A percentile compares a stretch with the other conserved stretches of the same genome.
phyloP scores from a whole-genome alignment of 2,113 vertebrate species.

The Noturus placidus region DNA sequence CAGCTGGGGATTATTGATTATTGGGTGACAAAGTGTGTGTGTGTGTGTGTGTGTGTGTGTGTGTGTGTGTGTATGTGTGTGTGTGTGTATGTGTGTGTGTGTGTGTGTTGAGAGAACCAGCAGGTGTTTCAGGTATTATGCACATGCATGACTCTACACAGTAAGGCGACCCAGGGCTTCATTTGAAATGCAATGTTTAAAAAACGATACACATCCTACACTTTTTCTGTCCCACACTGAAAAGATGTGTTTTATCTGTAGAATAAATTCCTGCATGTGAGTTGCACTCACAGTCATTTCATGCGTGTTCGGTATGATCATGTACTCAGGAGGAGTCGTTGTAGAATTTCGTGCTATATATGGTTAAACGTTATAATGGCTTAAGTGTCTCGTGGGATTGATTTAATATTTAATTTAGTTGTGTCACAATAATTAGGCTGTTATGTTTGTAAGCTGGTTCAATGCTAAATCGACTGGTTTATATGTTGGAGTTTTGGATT shows the following conservation, averaged over 20 bases:
- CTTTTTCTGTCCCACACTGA: neutral
- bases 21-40: slow-evolving; percentile 45
- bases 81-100: slow-evolving; percentile 15
- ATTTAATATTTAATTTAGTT: neutral
- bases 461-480: neutral
- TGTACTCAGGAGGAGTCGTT: no score
- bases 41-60: slow-evolving; percentile 22
- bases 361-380: neutral
- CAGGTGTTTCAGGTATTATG: slow-evolving; percentile 51
- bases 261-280: neutral
- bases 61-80: no score
- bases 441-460: neutral
- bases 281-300: neutral
- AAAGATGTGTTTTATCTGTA: neutral
- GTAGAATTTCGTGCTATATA: neutral
- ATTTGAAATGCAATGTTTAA: neutral
- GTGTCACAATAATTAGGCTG: neutral
- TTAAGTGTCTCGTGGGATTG: neutral
- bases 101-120: slow-evolving; percentile 32
- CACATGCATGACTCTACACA: slow-evolving; percentile 40
- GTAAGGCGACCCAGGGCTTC: neutral
- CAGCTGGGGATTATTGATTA: slow-evolving; percentile 50
- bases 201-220: neutral
- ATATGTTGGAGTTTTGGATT: no score
- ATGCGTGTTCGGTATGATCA: neutral